Conservation (phyloP, 2,113 vertebrate genomes). For the Centropus unirufus region DNA sequence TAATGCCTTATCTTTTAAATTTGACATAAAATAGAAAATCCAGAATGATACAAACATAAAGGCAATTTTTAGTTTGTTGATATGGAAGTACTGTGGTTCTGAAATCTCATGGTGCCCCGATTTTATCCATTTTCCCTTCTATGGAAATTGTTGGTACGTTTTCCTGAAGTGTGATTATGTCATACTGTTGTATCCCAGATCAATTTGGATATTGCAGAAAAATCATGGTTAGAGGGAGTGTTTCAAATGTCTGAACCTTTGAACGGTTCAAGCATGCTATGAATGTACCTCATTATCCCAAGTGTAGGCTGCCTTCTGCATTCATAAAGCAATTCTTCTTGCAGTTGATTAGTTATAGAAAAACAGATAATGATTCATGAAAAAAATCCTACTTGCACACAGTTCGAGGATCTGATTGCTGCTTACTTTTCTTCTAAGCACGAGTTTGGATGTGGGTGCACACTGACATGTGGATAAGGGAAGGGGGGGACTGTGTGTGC, state of each 20-base stretch:
- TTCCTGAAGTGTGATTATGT: not conserved
- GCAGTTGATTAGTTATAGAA: slow-evolving; percentile 40
- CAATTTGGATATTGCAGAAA: not conserved
- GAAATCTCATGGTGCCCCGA: not conserved
- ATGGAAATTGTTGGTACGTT: not conserved
- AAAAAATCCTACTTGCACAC: slow-evolving; percentile 39
- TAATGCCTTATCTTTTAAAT: slow-evolving; percentile 5
- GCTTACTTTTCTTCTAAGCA: slow-evolving; percentile 40
- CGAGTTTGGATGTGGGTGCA: slow-evolving; percentile 36
- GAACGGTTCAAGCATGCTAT: not conserved
- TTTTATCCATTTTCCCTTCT: slow-evolving; percentile 10
- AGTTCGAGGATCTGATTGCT: slow-evolving; percentile 46
- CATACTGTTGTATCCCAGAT: not conserved
- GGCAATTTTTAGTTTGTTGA: not conserved
- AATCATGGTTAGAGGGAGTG: not conserved
- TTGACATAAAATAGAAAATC: not conserved
- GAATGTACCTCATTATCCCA: slow-evolving; percentile 18
- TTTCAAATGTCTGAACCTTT: slow-evolving; percentile 21
- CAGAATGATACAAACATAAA: not conserved
- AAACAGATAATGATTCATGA: slow-evolving; percentile 67
- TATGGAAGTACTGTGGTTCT: not conserved
- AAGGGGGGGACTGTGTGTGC: slow-evolving; percentile 17
- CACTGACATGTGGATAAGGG: slow-evolving; percentile 45
- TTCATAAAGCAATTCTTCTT: slow-evolving; percentile 49
- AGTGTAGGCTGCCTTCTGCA: slow-evolving; percentile 43